Evolutionary conservation across 2,113 vertebrate genomes (phyloP).

Genomic region (Chrysemys picta): DNA sequence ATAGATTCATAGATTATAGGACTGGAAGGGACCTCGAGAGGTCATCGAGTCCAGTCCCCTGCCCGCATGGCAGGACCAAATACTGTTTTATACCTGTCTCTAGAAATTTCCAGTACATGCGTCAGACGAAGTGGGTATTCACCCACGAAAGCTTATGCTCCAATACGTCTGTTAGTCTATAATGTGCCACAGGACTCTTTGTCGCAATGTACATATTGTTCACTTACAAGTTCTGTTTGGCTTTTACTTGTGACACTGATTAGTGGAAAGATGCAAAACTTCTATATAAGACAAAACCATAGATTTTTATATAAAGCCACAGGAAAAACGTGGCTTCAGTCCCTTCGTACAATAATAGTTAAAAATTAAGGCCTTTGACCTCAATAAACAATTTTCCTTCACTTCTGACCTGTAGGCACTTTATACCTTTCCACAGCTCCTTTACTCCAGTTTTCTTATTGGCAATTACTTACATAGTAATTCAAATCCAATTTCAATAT

Average conservation of each 20-base stretch:
- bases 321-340: neutral
- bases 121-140: no score
- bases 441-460: neutral
- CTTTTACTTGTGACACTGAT: neutral
- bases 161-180: no score
- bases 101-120: no score
- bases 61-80: no score
- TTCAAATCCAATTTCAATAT: slow-evolving; percentile 52
- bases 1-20: no score
- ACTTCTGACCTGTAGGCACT: neutral
- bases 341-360: neutral
- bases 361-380: slow-evolving; percentile 32
- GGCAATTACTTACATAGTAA: slow-evolving; percentile 14
- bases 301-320: neutral
- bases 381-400: slow-evolving; percentile 22
- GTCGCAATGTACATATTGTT: slow-evolving; percentile 11
- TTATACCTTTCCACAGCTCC: neutral
- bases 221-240: neutral
- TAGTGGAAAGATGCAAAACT: neutral
- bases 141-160: no score
- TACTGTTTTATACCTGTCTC: no score
- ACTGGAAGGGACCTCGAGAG: no score
- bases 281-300: neutral
- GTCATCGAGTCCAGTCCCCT: no score
- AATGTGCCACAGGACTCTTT: no score